Percentiles rank a stretch among this genome's conserved stretches.
These are phyloP conservation scores for Acanthurus tractus DNA, from an alignment of 2,797 vertebrate genomes.

Conservation along the genomic window DNA sequence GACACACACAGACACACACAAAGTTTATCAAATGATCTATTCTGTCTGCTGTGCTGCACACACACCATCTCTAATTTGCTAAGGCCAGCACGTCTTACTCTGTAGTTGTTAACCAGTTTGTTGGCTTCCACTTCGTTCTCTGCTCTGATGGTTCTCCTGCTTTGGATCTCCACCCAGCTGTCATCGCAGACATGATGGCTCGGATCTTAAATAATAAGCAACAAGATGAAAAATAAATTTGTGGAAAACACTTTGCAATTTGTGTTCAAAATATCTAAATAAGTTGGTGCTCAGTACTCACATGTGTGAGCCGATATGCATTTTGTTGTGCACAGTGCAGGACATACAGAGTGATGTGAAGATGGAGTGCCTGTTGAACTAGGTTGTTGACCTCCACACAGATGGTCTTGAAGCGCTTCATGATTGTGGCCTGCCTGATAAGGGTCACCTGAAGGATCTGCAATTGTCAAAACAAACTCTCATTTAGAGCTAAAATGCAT, in stretches of 20 bases:
- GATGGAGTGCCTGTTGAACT: slow-evolving; percentile 66
- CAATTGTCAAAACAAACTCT: neutral
- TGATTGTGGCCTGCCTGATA: slow-evolving; percentile 60
- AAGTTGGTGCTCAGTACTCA: slow-evolving; percentile 42
- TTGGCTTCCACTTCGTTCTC: slow-evolving; percentile 91
- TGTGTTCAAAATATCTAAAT: neutral
- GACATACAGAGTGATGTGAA: slow-evolving; percentile 63
- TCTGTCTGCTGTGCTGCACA: neutral
- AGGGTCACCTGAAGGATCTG: slow-evolving; percentile 77
- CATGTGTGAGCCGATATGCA: slow-evolving; percentile 70
- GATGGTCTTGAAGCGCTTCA: slow-evolving; percentile 72
- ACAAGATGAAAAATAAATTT: neutral
- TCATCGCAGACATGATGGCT: slow-evolving; percentile 79
- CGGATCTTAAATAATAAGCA: slow-evolving; percentile 56
- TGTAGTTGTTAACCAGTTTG: slow-evolving; percentile 92
- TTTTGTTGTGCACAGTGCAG: slow-evolving; percentile 62
- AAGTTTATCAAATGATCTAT: neutral
- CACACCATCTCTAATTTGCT: neutral
- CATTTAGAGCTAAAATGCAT: no score
- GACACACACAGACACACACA: slow-evolving; percentile 21
- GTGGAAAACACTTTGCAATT: neutral
- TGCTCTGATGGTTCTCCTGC: slow-evolving; percentile 86
- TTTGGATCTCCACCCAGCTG: slow-evolving; percentile 80
- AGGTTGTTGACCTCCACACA: slow-evolving; percentile 60
- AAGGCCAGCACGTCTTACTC: slow-evolving; percentile 71